A percentile compares a stretch with the other conserved stretches of the same genome.
These are phyloP conservation scores for Ganaspis sp. DNA, from an alignment of 1,140 invertebrate genomes.

Conservation along the genomic window DNA sequence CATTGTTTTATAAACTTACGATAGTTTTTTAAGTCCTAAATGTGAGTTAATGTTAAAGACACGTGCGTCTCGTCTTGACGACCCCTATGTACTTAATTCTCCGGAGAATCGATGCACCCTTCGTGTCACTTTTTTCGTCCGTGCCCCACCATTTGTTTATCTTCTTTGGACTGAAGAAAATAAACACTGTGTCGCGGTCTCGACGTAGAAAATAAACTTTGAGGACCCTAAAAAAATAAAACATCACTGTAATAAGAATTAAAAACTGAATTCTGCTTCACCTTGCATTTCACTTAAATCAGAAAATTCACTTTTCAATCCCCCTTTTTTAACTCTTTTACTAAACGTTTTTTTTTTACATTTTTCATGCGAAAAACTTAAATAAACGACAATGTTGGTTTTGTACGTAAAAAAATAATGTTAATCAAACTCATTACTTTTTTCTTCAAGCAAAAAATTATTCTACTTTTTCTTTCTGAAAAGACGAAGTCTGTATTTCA, in stretches of 20 bases:
- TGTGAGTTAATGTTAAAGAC: neutral
- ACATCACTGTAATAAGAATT: conserved; percentile 33
- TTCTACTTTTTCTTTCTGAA: too few species aligned
- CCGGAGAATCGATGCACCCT: neutral
- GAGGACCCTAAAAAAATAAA: neutral
- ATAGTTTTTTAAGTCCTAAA: neutral
- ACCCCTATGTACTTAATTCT: conserved; percentile 6
- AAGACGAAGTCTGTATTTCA: too few species aligned
- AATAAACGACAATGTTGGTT: too few species aligned
- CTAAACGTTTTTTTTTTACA: too few species aligned
- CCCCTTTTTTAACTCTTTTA: too few species aligned
- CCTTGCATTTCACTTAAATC: too few species aligned
- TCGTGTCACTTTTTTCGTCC: conserved; percentile 14
- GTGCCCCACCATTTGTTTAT: conserved; percentile 13
- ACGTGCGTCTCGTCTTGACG: conserved; percentile 5
- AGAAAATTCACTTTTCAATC: too few species aligned
- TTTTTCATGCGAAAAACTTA: too few species aligned
- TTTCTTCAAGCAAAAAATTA: too few species aligned
- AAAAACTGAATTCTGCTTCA: too few species aligned
- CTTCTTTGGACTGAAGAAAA: conserved; percentile 27
- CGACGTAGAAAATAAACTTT: neutral
- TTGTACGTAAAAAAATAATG: too few species aligned
- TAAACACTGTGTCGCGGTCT: neutral
- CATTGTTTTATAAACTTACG: neutral
- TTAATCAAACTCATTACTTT: too few species aligned